Evolutionary conservation across 2,888 invertebrate genomes (phyloP).

Genomic region (Cheilosia pagana): DNA sequence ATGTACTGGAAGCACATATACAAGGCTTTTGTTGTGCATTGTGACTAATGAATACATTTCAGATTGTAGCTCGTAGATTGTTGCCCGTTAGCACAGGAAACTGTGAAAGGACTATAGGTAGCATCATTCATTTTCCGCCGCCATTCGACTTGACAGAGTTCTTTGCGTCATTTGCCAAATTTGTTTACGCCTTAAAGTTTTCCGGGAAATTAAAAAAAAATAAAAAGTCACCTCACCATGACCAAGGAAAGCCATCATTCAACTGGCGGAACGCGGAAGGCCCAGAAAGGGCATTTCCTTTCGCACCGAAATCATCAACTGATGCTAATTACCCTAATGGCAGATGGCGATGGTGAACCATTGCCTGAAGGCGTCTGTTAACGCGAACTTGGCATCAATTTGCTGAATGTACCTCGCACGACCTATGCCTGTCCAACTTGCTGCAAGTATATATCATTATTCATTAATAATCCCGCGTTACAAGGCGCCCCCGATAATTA

Average conservation of each 20-base stretch:
- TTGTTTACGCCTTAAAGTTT: slow-evolving; percentile 55
- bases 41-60: slow-evolving; percentile 43
- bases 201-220: slow-evolving; percentile 67
- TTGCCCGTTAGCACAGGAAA: neutral
- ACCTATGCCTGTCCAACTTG: slow-evolving; percentile 33
- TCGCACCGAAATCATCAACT: slow-evolving; percentile 69
- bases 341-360: slow-evolving; percentile 62
- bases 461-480: slow-evolving; percentile 49
- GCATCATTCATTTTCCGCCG: neutral
- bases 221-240: slow-evolving; percentile 56
- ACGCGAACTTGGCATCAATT: slow-evolving; percentile 66
- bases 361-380: slow-evolving; percentile 33
- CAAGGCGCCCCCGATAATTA: slow-evolving; percentile 55
- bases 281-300: slow-evolving; percentile 32
- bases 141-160: neutral
- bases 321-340: slow-evolving; percentile 70
- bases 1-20: slow-evolving; percentile 59
- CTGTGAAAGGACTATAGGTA: neutral
- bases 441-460: slow-evolving; percentile 47
- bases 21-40: slow-evolving; percentile 45
- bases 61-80: slow-evolving; percentile 30
- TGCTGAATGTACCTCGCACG: slow-evolving; percentile 51
- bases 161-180: too few relatives aligned
- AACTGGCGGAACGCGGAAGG: slow-evolving; percentile 6
- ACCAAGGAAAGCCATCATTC: slow-evolving; percentile 54